phyloP scores from a whole-genome alignment of 2,113 vertebrate genomes.

The Sclerurus mexicanus region DNA sequence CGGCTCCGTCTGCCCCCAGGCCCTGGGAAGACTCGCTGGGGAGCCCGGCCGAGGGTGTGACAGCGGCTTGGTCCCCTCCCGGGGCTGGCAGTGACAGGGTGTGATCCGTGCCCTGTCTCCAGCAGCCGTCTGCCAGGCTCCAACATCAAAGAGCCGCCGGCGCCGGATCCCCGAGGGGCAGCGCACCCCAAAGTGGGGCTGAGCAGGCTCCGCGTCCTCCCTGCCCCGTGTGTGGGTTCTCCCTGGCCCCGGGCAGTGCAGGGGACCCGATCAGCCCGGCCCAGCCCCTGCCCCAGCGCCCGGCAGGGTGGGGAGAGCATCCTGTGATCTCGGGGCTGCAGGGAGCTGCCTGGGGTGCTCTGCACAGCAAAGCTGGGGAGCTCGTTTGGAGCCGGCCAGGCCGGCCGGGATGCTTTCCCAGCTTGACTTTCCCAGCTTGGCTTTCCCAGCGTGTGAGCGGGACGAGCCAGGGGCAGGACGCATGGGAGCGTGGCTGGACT shows the following conservation, averaged over 20 bases:
- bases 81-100: neutral
- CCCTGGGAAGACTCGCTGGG: neutral
- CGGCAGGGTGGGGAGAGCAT: neutral
- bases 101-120: neutral
- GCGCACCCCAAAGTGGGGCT: neutral
- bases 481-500: neutral
- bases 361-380: neutral
- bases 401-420: neutral
- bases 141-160: neutral
- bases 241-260: neutral
- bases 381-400: slow-evolving; percentile 35
- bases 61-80: neutral
- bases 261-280: neutral
- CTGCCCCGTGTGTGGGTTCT: neutral
- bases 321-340: slow-evolving; percentile 7
- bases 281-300: neutral
- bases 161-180: neutral
- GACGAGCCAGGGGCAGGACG: neutral
- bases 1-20: neutral
- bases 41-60: neutral
- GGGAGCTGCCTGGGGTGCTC: slow-evolving; percentile 8
- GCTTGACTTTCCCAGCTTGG: neutral
- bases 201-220: neutral
- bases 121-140: neutral
- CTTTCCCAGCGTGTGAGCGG: neutral